Conservation (phyloP, 1,140 invertebrate genomes). For the Branchinecta lynchi region DNA sequence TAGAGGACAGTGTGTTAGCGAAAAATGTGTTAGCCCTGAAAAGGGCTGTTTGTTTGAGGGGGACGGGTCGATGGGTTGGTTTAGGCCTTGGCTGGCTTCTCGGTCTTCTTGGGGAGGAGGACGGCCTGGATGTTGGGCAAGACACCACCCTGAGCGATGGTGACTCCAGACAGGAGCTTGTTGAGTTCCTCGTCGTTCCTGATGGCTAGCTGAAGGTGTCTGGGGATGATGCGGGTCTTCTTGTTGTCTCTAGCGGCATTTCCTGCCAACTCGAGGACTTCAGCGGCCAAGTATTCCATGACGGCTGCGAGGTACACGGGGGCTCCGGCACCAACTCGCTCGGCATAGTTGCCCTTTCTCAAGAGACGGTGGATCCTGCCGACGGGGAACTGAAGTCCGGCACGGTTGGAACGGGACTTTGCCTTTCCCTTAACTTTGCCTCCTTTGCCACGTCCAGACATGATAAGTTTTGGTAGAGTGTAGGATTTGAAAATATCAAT, state of each 20-base stretch:
- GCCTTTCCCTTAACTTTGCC: conserved; percentile 45
- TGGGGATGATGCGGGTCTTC: conserved; percentile 37
- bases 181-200: conserved; percentile 38
- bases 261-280: conserved; percentile 58
- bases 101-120: conserved; percentile 38
- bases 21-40: conserved; percentile 29
- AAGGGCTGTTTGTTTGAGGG: conserved; percentile 28
- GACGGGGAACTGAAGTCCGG: conserved; percentile 53
- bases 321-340: conserved; percentile 49
- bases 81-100: conserved; percentile 23
- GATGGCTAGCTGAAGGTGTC: conserved; percentile 38
- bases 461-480: conserved; percentile 22
- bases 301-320: conserved; percentile 52
- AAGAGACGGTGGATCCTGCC: conserved; percentile 50
- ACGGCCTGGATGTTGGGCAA: conserved; percentile 44
- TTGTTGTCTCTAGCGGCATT: conserved; percentile 53
- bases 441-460: conserved; percentile 44
- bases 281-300: conserved; percentile 43
- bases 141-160: conserved; percentile 38
- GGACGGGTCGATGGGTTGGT: conserved; percentile 10
- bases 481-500: background rate
- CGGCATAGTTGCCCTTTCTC: conserved; percentile 52
- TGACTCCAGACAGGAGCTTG: conserved; percentile 37
- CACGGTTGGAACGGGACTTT: conserved; percentile 44
- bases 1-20: conserved; percentile 8